These are phyloP conservation scores for Tetramorium bicarinatum DNA, from an alignment of 2,888 invertebrate genomes.

Conservation along the genomic window DNA sequence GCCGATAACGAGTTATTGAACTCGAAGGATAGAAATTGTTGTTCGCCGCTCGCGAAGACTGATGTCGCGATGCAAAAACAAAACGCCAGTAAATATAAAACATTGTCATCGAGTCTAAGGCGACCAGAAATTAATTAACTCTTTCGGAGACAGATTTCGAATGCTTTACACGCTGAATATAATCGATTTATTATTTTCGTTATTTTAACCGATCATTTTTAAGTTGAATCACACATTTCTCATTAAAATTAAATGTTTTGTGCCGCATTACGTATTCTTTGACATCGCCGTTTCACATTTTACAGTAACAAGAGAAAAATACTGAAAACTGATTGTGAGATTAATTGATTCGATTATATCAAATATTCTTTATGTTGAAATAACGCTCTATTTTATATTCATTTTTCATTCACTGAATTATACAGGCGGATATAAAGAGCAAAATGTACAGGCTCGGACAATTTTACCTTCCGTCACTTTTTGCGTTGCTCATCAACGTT, in stretches of 20 bases:
- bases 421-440: constrained; percentile 4
- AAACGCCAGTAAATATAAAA: background rate
- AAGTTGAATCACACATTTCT: background rate
- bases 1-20: constrained; percentile 77
- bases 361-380: constrained; percentile 1
- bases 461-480: constrained; percentile 27
- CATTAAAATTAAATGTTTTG: background rate
- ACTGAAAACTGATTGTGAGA: background rate
- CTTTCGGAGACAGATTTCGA: background rate
- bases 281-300: background rate
- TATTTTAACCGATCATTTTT: background rate
- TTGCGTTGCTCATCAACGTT: constrained; percentile 39
- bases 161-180: background rate
- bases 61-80: constrained; percentile 61
- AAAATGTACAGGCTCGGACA: constrained; percentile 14
- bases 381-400: constrained; percentile 25
- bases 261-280: background rate
- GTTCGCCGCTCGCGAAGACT: constrained; percentile 68
- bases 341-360: constrained; percentile 25
- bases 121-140: constrained; percentile 37
- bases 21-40: constrained; percentile 75
- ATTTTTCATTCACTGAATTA: constrained; percentile 11
- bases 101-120: background rate
- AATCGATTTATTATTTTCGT: background rate
- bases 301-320: background rate